Evolutionary conservation across 2,113 vertebrate species (phyloP).

Genomic region (Beaufortia kweichowensis): DNA sequence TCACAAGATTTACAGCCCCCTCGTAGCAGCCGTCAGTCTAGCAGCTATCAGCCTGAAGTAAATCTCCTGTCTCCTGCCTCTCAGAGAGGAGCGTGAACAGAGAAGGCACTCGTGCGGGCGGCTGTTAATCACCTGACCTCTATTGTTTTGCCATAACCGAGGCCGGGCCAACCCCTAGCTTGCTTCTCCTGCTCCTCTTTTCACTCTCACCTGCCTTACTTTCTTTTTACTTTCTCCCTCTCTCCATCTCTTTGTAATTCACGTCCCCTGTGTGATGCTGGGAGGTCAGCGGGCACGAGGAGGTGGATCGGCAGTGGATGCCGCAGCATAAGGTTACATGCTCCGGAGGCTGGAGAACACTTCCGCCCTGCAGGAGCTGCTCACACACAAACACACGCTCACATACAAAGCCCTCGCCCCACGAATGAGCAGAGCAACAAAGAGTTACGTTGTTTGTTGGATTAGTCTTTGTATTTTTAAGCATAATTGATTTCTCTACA

Average conservation of each 20-base stretch:
- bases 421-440: neutral
- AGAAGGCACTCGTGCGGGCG: conserved; percentile 32
- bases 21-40: conserved; percentile 63
- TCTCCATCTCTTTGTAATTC: conserved; percentile 19
- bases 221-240: neutral
- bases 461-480: conserved; percentile 1
- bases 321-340: conserved; percentile 49
- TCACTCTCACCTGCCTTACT: conserved; percentile 30
- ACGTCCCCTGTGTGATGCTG: conserved; percentile 14
- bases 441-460: neutral
- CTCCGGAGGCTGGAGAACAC: conserved; percentile 48
- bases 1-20: conserved; percentile 63
- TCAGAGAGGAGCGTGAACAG: conserved; percentile 32
- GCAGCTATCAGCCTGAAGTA: conserved; percentile 62
- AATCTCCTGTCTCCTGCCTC: conserved; percentile 59
- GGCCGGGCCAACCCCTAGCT: conserved; percentile 39
- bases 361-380: conserved; percentile 18
- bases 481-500: neutral
- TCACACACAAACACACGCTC: neutral
- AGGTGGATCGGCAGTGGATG: conserved; percentile 36
- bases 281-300: conserved; percentile 45
- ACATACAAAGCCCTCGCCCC: conserved; percentile 11
- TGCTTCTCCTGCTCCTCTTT: neutral
- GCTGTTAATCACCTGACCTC: conserved; percentile 49
- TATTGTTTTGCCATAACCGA: conserved; percentile 47